phyloP scores from a whole-genome alignment of 1,140 invertebrate species.

The Diorhabda elongata region DNA sequence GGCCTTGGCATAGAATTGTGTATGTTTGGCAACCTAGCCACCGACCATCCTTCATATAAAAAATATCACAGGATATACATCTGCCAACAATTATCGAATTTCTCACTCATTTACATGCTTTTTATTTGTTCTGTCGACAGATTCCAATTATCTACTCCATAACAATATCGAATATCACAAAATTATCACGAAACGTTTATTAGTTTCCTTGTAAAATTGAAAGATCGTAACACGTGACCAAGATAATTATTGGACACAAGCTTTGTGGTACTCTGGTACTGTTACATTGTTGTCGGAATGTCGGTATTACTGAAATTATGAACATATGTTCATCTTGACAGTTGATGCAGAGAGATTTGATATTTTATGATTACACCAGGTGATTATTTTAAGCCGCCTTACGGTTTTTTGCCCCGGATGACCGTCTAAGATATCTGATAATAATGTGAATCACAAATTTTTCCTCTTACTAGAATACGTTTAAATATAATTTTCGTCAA shows the following conservation, averaged over 20 bases:
- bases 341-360: constrained; percentile 22
- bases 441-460: no score
- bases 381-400: no score
- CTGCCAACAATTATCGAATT: constrained; percentile 41
- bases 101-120: constrained; percentile 20
- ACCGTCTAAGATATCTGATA: no score
- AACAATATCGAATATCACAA: constrained; percentile 18
- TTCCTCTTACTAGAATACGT: no score
- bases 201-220: constrained; percentile 23
- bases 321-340: constrained; percentile 42
- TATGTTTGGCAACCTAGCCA: neutral
- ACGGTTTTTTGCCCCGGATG: no score
- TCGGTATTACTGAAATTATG: constrained; percentile 32
- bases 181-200: neutral
- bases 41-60: constrained; percentile 33
- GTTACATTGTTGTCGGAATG: constrained; percentile 32
- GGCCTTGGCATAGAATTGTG: neutral
- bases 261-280: constrained; percentile 30
- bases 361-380: neutral
- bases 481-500: no score
- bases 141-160: constrained; percentile 17
- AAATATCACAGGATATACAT: constrained; percentile 40
- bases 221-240: constrained; percentile 40
- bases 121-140: neutral
- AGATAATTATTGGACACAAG: constrained; percentile 36